A percentile compares a stretch with the other conserved stretches of the same genome.
These are phyloP conservation scores for Notarius quadriscutis DNA, from an alignment of 2,113 vertebrate species.

Conservation along the genomic window DNA sequence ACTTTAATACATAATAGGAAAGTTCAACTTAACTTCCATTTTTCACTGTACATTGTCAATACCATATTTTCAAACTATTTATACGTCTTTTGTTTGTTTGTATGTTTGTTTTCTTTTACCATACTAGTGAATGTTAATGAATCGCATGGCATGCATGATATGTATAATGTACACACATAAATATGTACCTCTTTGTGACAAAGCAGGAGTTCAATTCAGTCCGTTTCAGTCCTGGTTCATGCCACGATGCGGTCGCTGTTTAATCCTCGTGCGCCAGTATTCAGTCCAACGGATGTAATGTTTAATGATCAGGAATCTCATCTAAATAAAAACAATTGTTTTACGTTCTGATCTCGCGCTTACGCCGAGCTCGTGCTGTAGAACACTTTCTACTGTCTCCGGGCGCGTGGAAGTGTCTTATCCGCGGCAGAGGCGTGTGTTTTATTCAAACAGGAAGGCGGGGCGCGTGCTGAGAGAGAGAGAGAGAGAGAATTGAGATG, in stretches of 20 bases:
- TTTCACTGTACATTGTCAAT: not conserved
- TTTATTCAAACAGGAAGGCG: constrained; percentile 61
- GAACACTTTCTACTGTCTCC: constrained; percentile 31
- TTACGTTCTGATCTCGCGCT: not conserved
- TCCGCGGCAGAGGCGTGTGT: constrained; percentile 64
- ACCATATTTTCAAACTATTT: not conserved
- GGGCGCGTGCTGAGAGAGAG: constrained; percentile 25
- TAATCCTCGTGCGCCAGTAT: constrained; percentile 20
- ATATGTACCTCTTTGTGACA: constrained; percentile 69
- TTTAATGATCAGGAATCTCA: not conserved
- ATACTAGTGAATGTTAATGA: not conserved
- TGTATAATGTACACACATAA: too few species aligned
- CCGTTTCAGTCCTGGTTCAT: constrained; percentile 66
- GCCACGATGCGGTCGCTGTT: constrained; percentile 60
- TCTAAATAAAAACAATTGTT: too few species aligned
- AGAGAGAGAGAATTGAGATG: not conserved
- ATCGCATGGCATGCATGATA: not conserved
- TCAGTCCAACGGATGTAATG: not conserved
- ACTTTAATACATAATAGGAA: not conserved
- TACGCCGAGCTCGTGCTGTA: not conserved
- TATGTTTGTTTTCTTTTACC: not conserved
- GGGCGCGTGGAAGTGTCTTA: constrained; percentile 41
- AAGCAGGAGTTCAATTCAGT: constrained; percentile 70
- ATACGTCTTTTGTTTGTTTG: not conserved
- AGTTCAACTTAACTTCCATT: not conserved